A percentile compares a stretch with the other conserved stretches of the same genome.
Evolutionary conservation across 2,113 vertebrate species (phyloP).

Genomic region (Notothenia rossii): DNA sequence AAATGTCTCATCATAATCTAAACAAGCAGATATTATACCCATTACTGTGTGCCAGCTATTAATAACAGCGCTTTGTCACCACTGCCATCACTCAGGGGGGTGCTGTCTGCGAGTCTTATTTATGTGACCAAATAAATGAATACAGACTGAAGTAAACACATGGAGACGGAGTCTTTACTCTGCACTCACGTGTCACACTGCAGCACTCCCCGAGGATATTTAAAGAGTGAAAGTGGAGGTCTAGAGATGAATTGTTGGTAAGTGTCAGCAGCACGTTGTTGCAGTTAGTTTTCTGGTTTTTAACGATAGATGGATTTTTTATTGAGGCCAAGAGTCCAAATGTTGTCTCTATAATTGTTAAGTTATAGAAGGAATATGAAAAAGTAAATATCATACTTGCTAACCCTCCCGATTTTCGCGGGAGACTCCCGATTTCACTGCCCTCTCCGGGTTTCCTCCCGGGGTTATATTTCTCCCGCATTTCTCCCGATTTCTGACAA

Average conservation of each 20-base stretch:
- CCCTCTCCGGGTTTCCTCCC: too few species aligned
- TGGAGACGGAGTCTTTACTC: neutral
- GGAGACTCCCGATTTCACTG: too few species aligned
- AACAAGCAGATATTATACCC: neutral
- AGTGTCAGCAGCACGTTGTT: neutral
- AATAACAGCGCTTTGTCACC: slow-evolving; percentile 7
- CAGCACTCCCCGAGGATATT: neutral
- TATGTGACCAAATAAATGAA: slow-evolving; percentile 26
- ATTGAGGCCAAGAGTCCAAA: too few species aligned
- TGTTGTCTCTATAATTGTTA: too few species aligned
- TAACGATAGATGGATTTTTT: too few species aligned
- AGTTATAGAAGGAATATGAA: too few species aligned
- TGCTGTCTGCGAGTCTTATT: slow-evolving; percentile 3
- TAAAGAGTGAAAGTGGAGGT: neutral
- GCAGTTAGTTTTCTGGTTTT: neutral
- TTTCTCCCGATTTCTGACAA: too few species aligned
- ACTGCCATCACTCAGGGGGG: slow-evolving; percentile 16
- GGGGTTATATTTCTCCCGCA: too few species aligned
- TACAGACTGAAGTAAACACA: slow-evolving; percentile 8
- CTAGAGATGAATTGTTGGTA: too few species aligned
- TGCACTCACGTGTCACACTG: slow-evolving; percentile 1
- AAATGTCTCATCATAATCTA: neutral
- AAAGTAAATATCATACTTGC: too few species aligned
- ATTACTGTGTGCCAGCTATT: slow-evolving; percentile 14
- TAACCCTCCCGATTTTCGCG: too few species aligned